phyloP scores from a whole-genome alignment of 2,113 vertebrate species.

The Centropus unirufus region DNA sequence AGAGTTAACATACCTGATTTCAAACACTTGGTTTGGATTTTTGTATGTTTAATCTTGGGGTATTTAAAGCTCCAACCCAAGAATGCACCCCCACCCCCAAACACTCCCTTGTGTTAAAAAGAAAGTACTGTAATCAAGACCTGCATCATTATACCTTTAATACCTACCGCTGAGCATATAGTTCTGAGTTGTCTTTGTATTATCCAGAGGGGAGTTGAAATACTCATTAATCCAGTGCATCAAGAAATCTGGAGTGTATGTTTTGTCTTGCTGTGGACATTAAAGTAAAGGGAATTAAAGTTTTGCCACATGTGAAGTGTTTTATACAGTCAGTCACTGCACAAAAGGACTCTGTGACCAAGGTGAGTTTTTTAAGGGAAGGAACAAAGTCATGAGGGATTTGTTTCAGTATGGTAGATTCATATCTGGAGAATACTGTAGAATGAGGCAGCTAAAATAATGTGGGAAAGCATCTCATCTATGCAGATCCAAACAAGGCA shows the following conservation, averaged over 20 bases:
- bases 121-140: not conserved
- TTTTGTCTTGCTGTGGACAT: not conserved
- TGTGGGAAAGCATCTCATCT: not conserved
- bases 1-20: not conserved
- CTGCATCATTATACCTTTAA: not conserved
- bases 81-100: too few relatives aligned
- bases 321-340: not conserved
- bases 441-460: not conserved
- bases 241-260: not conserved
- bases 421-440: not conserved
- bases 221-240: not conserved
- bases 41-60: not conserved
- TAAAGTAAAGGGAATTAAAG: too few relatives aligned
- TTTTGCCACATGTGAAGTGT: not conserved
- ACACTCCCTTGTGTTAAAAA: not conserved
- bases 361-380: not conserved
- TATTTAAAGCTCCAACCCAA: not conserved
- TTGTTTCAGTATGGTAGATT: not conserved
- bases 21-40: not conserved
- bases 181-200: not conserved
- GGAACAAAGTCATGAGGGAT: not conserved
- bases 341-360: not conserved
- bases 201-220: not conserved
- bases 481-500: not conserved
- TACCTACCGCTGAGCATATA: not conserved